Percentiles rank a stretch among this genome's conserved stretches.
Evolutionary conservation across 2,888 invertebrate genomes (phyloP).

Genomic region (Apamea sordens): DNA sequence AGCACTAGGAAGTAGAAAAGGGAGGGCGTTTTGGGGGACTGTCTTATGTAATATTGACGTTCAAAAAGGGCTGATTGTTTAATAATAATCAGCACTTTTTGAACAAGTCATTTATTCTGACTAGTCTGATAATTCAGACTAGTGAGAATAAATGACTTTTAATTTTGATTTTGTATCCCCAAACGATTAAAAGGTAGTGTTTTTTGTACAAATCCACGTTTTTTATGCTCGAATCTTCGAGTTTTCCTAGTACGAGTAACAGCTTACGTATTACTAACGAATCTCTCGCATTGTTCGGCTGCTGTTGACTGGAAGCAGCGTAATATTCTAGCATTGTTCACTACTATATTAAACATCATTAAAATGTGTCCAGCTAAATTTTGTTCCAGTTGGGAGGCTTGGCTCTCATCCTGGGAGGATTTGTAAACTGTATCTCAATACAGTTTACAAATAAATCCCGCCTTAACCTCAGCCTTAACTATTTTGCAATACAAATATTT

Average conservation of each 20-base stretch:
- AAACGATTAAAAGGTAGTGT: background rate
- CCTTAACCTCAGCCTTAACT: no score
- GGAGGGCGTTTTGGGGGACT: no score
- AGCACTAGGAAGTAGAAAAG: no score
- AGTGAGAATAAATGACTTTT: background rate
- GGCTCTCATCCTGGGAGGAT: no score
- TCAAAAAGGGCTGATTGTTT: background rate
- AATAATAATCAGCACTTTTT: no score
- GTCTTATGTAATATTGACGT: background rate
- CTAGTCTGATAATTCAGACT: background rate
- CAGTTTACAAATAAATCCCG: no score
- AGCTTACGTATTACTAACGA: slow-evolving; percentile 73
- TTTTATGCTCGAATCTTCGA: slow-evolving; percentile 22
- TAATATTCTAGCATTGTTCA: slow-evolving; percentile 58
- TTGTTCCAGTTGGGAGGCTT: slow-evolving; percentile 15
- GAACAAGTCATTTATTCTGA: no score
- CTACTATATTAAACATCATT: slow-evolving; percentile 62
- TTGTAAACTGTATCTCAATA: background rate
- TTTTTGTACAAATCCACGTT: background rate
- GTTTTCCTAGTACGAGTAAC: slow-evolving; percentile 57
- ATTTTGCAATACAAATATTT: no score
- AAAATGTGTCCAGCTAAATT: slow-evolving; percentile 54
- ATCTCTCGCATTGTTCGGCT: slow-evolving; percentile 73
- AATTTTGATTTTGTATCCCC: no score
- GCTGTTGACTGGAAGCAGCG: slow-evolving; percentile 63